Evolutionary conservation across 2,888 invertebrate species (phyloP), one percentile per base, ranked within the genome.

Genomic region (Hemaris fuciformis): DNA sequence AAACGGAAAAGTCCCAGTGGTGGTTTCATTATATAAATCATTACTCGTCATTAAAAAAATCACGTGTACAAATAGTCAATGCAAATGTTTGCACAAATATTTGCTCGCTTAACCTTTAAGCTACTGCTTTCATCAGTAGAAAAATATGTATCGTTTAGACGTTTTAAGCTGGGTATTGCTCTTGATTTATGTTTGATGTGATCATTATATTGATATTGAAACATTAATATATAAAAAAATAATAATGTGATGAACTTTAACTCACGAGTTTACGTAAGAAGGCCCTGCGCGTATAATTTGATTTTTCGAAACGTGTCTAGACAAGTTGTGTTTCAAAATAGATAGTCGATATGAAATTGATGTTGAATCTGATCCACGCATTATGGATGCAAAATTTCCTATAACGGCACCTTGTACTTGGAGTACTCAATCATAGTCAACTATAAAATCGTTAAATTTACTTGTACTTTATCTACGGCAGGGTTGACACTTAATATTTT

Each of bases 361-460:
- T 59, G 34, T 46, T 38, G 34, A 22, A 45, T 15, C n/a, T 45
- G 45, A 59, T 42, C 41, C 10, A 42, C 41, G 25, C 23, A 58
- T 59, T 59, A 59, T 34, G 46, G 27, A 46, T 38, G 22, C 42
- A 31, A 31, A 20, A 46, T 59, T 38, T 48, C 59, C 23, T 46
- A 46, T 38, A 48, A 43, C 8, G 43, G 59, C 22, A 59, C 27
- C 31, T 20, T 20, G 31, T 22, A 8, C 46, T 34, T 15, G 15
- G 34, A 23, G 18, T 10, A 13, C 34, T 59, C 23, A 22, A 59
- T 59, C 46, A 38, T 38, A 59, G 46, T 38, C 46, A 38, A 59
- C 34, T 59, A 59, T 23, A 48, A 46, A 59, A 38, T 34, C 23
- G 10, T 38, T 46, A 38, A 59, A 38, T 38, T 15, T 41, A 18